phyloP scores from a whole-genome alignment of 2,797 vertebrate genomes.

The Eulemur rubriventer region DNA sequence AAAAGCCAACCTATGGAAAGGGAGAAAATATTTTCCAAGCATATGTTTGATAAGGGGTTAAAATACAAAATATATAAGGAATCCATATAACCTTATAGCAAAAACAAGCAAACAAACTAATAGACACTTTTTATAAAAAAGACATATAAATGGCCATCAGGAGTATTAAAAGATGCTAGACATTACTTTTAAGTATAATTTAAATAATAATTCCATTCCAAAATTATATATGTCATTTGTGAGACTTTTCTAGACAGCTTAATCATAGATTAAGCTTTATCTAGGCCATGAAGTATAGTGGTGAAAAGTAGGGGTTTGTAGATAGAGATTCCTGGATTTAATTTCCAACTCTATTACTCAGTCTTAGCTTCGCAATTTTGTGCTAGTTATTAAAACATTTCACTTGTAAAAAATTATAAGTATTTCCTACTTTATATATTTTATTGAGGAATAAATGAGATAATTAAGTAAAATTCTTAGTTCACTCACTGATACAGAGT shows the following conservation, averaged over 20 bases:
- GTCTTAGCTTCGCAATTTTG: neutral
- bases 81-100: too few species aligned
- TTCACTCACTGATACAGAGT: neutral
- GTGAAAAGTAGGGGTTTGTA: neutral
- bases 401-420: neutral
- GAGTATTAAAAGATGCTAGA: too few species aligned
- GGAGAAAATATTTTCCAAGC: too few species aligned
- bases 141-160: too few species aligned
- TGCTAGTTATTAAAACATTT: neutral
- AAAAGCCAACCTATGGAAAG: too few species aligned
- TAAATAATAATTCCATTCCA: neutral
- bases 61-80: too few species aligned
- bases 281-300: neutral
- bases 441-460: neutral
- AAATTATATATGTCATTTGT: neutral
- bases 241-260: neutral
- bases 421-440: neutral
- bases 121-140: too few species aligned
- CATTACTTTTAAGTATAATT: neutral
- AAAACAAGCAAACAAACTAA: too few species aligned
- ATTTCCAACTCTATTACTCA: neutral
- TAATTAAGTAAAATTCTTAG: neutral
- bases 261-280: neutral
- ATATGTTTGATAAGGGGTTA: too few species aligned
- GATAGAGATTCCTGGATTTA: neutral